Conservation (phyloP, 2,797 vertebrate species). For the Cheracebus regulus region DNA sequence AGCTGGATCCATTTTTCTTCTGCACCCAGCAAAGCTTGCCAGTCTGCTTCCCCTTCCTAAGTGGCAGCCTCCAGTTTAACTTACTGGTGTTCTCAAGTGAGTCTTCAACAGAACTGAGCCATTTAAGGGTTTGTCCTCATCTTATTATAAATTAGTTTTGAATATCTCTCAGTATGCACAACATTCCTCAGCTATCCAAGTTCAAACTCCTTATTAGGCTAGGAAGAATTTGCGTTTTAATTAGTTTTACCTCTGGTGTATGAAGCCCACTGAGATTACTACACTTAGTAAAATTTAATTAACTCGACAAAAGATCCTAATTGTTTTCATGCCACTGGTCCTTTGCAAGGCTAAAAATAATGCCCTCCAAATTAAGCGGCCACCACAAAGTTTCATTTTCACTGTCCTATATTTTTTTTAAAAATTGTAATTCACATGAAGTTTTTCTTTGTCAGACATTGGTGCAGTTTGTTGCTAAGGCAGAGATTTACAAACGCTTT, state of each 20-base stretch:
- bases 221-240: constrained; percentile 92
- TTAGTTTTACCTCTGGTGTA: constrained; percentile 92
- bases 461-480: constrained; percentile 38
- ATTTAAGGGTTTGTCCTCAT: constrained; percentile 80
- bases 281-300: constrained; percentile 95
- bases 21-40: not conserved
- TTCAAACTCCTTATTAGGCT: constrained; percentile 88
- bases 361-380: constrained; percentile 84
- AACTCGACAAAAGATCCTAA: constrained; percentile 93
- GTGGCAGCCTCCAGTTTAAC: constrained; percentile 69
- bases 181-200: constrained; percentile 80
- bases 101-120: constrained; percentile 80
- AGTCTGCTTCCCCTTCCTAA: constrained; percentile 53
- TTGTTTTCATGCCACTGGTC: constrained; percentile 90
- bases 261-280: constrained; percentile 89
- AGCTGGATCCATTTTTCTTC: constrained; percentile 28
- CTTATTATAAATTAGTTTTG: constrained; percentile 84
- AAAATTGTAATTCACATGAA: constrained; percentile 56
- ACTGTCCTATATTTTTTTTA: constrained; percentile 77
- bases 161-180: constrained; percentile 87
- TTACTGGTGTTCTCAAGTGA: constrained; percentile 79
- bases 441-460: constrained; percentile 57
- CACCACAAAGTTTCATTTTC: constrained; percentile 75
- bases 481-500: constrained; percentile 6
- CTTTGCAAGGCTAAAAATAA: constrained; percentile 88